Evolutionary conservation across 2,113 vertebrate species (phyloP), one percentile per base, ranked within the genome.

Genomic region (Chrysochloris asiatica): DNA sequence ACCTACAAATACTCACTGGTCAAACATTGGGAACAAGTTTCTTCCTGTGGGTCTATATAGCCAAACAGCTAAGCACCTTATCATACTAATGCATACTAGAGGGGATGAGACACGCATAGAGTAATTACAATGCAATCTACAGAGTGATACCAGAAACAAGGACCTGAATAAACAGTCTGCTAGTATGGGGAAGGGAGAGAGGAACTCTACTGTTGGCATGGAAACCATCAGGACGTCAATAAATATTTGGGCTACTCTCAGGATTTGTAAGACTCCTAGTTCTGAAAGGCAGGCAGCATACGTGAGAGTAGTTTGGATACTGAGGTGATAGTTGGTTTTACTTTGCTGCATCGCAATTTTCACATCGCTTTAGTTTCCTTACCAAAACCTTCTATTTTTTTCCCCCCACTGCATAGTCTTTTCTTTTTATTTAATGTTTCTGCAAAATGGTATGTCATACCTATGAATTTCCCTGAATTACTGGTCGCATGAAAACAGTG

Each of bases 121-220:
- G 73, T 14, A 75, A 10, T 30, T 73, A 13, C 28, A 30, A 79
- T 7, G 17, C 10, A 79, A 78, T 65, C 56, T 69, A 30, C 75
- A 69, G 75, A 76, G 43, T 36, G 50, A 65, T 65, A 71, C 30
- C 67, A 33, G 33, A 56, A 61, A 59, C 3, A 14, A 48, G 50
- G 59, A 81, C 2, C 47, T 21, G 65, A 73, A 50, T 41, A 61
- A 85, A n/a, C 30, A 85, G 36, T 30, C 19, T 45, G 17, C 75
- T 24, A 65, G n/a, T 65, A 48, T 52, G 50, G 41, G 41, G 50
- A 91, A 48, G 33, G 52, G 38, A 81, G 69, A 38, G 41, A 88
- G 91, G 83, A 93, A 54, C 80, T 88, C 63, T 63, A 65, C 69
- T 22, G 65, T 93, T 86, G 77, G 91, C 91, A 96, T 63, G 71